Conservation (phyloP, 2,113 vertebrate genomes). For the Campylomormyrus numenius region DNA sequence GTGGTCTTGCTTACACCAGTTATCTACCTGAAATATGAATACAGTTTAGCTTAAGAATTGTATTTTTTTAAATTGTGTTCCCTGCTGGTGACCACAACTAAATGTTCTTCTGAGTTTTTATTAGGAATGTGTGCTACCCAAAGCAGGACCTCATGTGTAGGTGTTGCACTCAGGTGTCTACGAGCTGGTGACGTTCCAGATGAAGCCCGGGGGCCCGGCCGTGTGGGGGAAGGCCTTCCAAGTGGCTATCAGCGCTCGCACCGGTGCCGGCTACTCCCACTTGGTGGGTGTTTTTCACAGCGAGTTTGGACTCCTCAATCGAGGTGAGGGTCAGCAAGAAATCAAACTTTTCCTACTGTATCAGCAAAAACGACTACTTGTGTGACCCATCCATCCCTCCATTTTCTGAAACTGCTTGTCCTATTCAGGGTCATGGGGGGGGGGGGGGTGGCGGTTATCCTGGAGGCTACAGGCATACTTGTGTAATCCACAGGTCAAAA, state of each 20-base stretch:
- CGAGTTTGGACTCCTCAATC: slow-evolving; percentile 76
- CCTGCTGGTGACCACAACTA: background rate
- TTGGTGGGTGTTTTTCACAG: slow-evolving; percentile 78
- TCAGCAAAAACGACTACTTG: background rate
- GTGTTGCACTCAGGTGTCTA: slow-evolving; percentile 69
- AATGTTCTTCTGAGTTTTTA: background rate
- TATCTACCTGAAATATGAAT: background rate
- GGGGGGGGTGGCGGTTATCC: no score
- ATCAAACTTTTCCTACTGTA: background rate
- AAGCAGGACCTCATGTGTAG: background rate
- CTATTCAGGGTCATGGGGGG: no score
- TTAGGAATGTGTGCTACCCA: background rate
- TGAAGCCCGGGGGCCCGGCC: slow-evolving; percentile 80
- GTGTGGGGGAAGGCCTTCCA: slow-evolving; percentile 74
- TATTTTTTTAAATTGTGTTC: background rate
- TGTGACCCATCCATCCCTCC: no score
- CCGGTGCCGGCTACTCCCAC: slow-evolving; percentile 67
- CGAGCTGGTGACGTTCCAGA: slow-evolving; percentile 76
- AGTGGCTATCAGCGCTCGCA: slow-evolving; percentile 61
- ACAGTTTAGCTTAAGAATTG: background rate
- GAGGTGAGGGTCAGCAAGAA: slow-evolving; percentile 54
- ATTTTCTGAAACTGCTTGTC: no score
- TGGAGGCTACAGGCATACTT: no score
- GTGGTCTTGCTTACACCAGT: background rate
- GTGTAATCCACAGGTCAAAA: background rate